Evolutionary conservation across 1,140 invertebrate genomes (phyloP).

Genomic region (Leptinotarsa texana): DNA sequence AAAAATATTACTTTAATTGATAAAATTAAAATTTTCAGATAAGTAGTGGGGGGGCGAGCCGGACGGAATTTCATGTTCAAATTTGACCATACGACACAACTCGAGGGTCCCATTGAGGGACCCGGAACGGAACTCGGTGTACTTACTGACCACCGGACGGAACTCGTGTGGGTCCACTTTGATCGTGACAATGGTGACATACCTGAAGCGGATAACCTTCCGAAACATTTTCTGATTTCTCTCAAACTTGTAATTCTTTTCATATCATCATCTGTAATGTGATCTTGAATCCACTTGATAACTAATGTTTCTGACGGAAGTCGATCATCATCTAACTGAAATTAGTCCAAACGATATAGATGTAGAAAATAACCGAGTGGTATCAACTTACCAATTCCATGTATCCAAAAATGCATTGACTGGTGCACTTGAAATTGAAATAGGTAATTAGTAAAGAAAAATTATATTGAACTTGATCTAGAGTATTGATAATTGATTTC

Average conservation of each 20-base stretch:
- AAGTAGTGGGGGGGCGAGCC: too few species aligned
- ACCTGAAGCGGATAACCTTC: conserved; percentile 45
- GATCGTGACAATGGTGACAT: conserved; percentile 9
- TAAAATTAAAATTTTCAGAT: too few species aligned
- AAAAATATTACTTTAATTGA: too few species aligned
- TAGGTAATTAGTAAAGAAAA: too few species aligned
- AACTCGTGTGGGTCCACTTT: too few species aligned
- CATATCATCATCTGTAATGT: conserved; percentile 41
- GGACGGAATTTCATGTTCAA: too few species aligned
- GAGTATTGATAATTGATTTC: too few species aligned
- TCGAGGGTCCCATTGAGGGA: too few species aligned
- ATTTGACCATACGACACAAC: too few species aligned
- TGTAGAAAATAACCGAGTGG: not conserved
- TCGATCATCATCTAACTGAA: conserved; percentile 47
- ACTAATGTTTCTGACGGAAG: conserved; percentile 48
- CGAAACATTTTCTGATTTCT: conserved; percentile 47
- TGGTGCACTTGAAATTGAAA: conserved; percentile 43
- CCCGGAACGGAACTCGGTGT: too few species aligned
- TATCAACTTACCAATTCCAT: conserved; percentile 45
- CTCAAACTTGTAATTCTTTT: conserved; percentile 45
- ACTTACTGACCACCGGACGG: too few species aligned
- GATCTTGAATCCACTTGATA: conserved; percentile 49
- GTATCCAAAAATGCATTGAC: conserved; percentile 47
- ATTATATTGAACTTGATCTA: too few species aligned
- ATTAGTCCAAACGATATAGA: conserved; percentile 18